These are phyloP conservation scores for Lemur catta DNA, from an alignment of 2,797 vertebrate species.

Conservation along the genomic window DNA sequence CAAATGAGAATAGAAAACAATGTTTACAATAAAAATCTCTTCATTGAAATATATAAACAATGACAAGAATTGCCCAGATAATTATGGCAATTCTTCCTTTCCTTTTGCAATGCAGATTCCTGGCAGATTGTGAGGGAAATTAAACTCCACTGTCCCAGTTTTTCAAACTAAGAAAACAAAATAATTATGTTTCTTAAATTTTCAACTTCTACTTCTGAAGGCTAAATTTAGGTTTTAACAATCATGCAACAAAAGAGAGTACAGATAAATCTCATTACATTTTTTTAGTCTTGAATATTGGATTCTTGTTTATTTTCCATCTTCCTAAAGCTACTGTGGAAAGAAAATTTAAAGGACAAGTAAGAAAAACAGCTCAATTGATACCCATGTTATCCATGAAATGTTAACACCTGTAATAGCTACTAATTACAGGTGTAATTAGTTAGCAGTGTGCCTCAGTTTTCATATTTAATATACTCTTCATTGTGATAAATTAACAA, in stretches of 20 bases:
- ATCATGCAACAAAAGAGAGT: not conserved
- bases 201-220: slow-evolving; percentile 21
- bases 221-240: slow-evolving; percentile 20
- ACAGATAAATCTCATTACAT: not conserved
- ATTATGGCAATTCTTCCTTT: slow-evolving; percentile 21
- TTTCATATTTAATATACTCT: not conserved
- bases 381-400: not conserved
- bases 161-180: slow-evolving; percentile 52
- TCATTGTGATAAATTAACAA: not conserved
- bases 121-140: not conserved
- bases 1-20: not conserved
- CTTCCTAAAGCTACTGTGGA: not conserved
- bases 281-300: not conserved
- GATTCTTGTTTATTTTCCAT: not conserved
- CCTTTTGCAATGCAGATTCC: slow-evolving; percentile 43
- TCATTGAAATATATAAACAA: slow-evolving; percentile 35
- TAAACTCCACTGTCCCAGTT: slow-evolving; percentile 27
- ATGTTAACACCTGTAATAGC: not conserved
- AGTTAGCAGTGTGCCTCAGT: not conserved
- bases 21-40: slow-evolving; percentile 26
- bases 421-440: not conserved
- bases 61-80: slow-evolving; percentile 10
- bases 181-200: slow-evolving; percentile 32
- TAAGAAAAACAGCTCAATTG: not conserved
- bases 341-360: slow-evolving; percentile 4